phyloP scores from a whole-genome alignment of 2,888 invertebrate species.

The Microchrysa polita region DNA sequence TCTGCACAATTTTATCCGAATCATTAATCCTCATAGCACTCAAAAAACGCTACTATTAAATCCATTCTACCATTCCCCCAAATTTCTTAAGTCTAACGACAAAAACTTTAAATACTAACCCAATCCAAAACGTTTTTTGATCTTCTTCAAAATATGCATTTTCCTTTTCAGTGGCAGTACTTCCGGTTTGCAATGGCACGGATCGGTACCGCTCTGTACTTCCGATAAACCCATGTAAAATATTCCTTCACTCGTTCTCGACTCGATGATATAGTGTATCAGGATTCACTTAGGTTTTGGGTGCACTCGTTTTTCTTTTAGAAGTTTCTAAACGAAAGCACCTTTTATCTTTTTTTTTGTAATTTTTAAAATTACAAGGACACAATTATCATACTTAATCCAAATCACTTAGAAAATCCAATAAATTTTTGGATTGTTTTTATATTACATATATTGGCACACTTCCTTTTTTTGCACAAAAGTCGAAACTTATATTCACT shows the following conservation, averaged over 20 bases:
- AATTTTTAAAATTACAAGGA: neutral
- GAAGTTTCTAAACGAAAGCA: neutral
- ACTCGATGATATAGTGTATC: neutral
- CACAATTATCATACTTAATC: neutral
- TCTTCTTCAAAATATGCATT: conserved; percentile 91
- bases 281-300: no score
- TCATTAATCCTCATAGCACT: no score
- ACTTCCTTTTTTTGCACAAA: conserved; percentile 2
- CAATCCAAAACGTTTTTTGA: conserved; percentile 86
- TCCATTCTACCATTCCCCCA: no score
- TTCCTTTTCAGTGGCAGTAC: conserved; percentile 64
- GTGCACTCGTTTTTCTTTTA: neutral
- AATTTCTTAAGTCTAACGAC: neutral
- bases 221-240: conserved; percentile 45
- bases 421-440: no score
- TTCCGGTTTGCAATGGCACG: conserved; percentile 46
- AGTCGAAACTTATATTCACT: neutral
- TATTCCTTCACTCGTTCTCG: neutral
- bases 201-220: conserved; percentile 38
- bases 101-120: conserved; percentile 71
- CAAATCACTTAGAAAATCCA: no score
- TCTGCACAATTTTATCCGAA: no score
- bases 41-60: no score
- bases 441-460: no score
- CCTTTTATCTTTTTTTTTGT: neutral